Evolutionary conservation across 2,888 invertebrate genomes (phyloP).

Genomic region (Drosophila diplacantha): DNA sequence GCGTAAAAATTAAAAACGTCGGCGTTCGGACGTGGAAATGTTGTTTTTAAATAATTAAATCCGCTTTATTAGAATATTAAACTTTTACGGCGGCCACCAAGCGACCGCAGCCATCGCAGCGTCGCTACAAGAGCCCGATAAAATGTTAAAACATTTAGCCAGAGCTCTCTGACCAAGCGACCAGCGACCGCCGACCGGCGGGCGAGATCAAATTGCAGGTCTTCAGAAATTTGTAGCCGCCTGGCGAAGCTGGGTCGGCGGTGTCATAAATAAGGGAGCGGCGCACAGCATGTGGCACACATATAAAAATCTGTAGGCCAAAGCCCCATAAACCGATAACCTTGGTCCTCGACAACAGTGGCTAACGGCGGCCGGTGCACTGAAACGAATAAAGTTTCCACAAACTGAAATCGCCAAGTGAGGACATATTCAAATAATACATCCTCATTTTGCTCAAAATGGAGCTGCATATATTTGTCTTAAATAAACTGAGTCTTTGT

Average conservation of each 20-base stretch:
- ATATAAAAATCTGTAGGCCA: constrained; percentile 64
- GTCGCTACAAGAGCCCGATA: constrained; percentile 35
- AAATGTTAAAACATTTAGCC: constrained; percentile 51
- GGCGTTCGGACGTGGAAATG: constrained; percentile 36
- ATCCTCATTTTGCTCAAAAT: background rate
- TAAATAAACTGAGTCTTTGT: too few species aligned
- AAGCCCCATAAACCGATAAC: constrained; percentile 71
- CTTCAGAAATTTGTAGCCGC: constrained; percentile 37
- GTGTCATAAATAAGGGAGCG: constrained; percentile 56
- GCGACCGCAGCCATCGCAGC: constrained; percentile 29
- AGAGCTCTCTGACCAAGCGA: constrained; percentile 31
- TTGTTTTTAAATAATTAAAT: constrained; percentile 60
- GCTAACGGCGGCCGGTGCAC: constrained; percentile 16
- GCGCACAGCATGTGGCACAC: constrained; percentile 57
- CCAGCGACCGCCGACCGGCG: constrained; percentile 9
- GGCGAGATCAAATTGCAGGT: constrained; percentile 40
- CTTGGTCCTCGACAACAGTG: constrained; percentile 48
- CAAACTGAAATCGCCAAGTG: background rate
- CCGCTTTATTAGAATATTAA: constrained; percentile 55
- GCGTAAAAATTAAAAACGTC: constrained; percentile 52
- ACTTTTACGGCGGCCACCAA: constrained; percentile 44
- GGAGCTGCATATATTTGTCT: background rate
- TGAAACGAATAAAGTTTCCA: background rate
- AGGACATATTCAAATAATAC: background rate
- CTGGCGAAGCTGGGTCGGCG: constrained; percentile 27